Evolutionary conservation across 1,140 invertebrate genomes (phyloP).

Genomic region (Cydia amplana): DNA sequence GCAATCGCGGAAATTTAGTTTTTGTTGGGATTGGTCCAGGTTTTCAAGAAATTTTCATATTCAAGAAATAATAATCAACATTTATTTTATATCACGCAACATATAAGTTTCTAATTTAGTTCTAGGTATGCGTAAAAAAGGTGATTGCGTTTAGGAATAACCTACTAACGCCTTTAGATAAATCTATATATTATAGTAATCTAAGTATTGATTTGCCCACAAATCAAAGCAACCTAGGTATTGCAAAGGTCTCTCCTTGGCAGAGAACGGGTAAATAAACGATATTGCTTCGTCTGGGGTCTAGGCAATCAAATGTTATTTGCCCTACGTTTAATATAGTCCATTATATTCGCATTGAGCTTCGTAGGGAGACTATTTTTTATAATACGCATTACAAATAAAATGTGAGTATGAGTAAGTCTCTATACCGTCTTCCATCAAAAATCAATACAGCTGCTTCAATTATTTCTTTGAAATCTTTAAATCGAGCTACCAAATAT

Average conservation of each 20-base stretch:
- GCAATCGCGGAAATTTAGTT: no score
- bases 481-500: constrained; percentile 11
- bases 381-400: background rate
- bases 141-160: background rate
- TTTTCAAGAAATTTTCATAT: no score
- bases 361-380: background rate
- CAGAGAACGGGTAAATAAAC: constrained; percentile 11
- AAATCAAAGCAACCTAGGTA: background rate
- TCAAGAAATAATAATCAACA: no score
- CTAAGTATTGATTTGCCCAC: background rate
- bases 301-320: constrained; percentile 14
- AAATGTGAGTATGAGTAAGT: background rate
- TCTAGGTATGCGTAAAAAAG: no score
- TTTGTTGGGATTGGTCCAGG: no score
- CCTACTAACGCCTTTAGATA: background rate
- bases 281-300: constrained; percentile 10
- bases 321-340: background rate
- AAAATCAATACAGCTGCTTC: background rate
- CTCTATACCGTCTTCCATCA: background rate
- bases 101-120: no score
- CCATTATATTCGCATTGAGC: background rate
- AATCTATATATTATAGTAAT: background rate
- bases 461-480: constrained; percentile 8
- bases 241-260: background rate
- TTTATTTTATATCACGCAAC: no score